Evolutionary conservation across 2,888 invertebrate species (phyloP).

Genomic region (Notocelia uddmanniana): DNA sequence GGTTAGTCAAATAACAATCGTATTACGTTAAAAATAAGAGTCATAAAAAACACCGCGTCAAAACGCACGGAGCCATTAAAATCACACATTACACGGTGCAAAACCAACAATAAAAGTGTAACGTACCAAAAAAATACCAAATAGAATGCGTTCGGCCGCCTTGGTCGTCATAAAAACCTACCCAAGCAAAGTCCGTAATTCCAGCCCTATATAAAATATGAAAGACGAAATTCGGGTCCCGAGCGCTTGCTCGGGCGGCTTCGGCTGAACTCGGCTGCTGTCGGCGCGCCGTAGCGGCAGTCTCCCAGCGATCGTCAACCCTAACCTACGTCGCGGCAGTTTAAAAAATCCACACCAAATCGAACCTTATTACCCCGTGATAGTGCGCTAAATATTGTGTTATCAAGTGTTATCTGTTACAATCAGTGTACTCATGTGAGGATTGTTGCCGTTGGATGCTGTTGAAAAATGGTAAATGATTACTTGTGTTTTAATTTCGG

Average conservation of each 20-base stretch:
- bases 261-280: conserved; percentile 63
- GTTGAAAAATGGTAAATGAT: conserved; percentile 79
- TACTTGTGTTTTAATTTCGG: conserved; percentile 54
- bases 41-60: conserved; percentile 53
- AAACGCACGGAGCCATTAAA: conserved; percentile 66
- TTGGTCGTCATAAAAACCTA: conserved; percentile 79
- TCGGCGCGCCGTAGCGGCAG: conserved; percentile 81
- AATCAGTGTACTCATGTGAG: conserved; percentile 65
- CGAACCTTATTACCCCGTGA: conserved; percentile 65
- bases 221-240: conserved; percentile 78
- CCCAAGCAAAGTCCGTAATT: conserved; percentile 83
- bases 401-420: conserved; percentile 54
- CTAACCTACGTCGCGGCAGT: conserved; percentile 59
- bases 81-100: conserved; percentile 70
- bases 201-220: conserved; percentile 84
- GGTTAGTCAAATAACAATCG: conserved; percentile 1
- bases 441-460: conserved; percentile 62
- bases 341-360: conserved; percentile 50
- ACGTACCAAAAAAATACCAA: conserved; percentile 66
- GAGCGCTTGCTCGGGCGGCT: conserved; percentile 55
- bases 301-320: conserved; percentile 65
- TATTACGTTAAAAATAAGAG: conserved; percentile 22
- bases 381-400: conserved; percentile 68
- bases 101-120: conserved; percentile 63
- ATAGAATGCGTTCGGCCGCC: conserved; percentile 72